Conservation (phyloP, 2,888 invertebrate genomes). For the Ceraclea dissimilis region DNA sequence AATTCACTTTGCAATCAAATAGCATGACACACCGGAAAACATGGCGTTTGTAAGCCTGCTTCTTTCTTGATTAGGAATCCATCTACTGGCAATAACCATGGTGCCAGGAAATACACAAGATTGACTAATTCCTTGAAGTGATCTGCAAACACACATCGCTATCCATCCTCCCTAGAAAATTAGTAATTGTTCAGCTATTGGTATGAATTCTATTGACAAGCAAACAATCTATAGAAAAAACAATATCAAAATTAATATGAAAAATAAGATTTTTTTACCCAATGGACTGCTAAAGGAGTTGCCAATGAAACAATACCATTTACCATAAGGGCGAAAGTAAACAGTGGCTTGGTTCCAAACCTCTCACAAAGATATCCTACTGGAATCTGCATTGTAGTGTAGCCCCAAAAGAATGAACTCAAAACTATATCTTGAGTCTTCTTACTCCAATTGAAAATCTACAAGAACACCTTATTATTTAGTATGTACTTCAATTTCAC, state of each 20-base stretch:
- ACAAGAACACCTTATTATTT: too few relatives aligned
- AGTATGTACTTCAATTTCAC: too few relatives aligned
- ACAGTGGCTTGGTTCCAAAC: slow-evolving; percentile 61
- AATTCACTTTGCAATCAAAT: too few relatives aligned
- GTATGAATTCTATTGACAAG: too few relatives aligned
- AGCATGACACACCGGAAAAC: slow-evolving; percentile 45
- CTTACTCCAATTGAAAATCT: slow-evolving; percentile 49
- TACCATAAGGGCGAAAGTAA: slow-evolving; percentile 48
- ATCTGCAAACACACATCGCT: slow-evolving; percentile 48
- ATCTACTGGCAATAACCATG: slow-evolving; percentile 59
- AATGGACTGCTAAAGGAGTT: slow-evolving; percentile 50
- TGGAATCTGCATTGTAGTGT: slow-evolving; percentile 64
- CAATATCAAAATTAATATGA: not conserved
- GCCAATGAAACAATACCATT: slow-evolving; percentile 58
- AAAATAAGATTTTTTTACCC: not conserved
- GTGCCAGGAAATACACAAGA: slow-evolving; percentile 56
- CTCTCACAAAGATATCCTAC: slow-evolving; percentile 62
- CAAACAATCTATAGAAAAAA: too few relatives aligned
- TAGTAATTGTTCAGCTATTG: too few relatives aligned
- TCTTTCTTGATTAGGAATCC: slow-evolving; percentile 59
- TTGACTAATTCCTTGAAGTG: slow-evolving; percentile 60
- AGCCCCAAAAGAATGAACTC: slow-evolving; percentile 56
- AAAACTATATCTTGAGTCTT: slow-evolving; percentile 43
- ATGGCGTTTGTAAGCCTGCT: slow-evolving; percentile 50
- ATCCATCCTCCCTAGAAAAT: slow-evolving; percentile 50